These are phyloP conservation scores for Virgularia gustaviana DNA, from an alignment of 92 coral and sea anemone species.

Conservation along the genomic window DNA sequence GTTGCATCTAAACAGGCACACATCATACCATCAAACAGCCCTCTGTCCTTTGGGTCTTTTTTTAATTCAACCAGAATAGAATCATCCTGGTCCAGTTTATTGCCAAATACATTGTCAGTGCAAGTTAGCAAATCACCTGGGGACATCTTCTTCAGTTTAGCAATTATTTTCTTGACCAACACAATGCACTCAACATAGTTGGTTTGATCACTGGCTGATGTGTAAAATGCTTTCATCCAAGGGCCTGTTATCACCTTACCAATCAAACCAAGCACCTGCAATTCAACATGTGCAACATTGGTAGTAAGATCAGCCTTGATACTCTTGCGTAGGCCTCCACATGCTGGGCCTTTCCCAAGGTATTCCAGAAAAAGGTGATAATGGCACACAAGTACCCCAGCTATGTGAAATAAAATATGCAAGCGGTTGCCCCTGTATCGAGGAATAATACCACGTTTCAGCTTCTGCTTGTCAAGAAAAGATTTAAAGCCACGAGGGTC, in stretches of 20 bases:
- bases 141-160: not conserved
- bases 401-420: constrained; percentile 6
- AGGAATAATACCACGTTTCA: constrained; percentile 5
- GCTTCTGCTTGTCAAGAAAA: constrained; percentile 10
- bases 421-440: constrained; percentile 15
- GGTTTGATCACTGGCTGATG: not conserved
- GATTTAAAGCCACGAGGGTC: constrained; percentile 24
- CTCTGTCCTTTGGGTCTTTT: constrained; percentile 5
- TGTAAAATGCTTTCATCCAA: not conserved
- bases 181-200: not conserved
- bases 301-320: not conserved
- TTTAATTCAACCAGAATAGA: constrained; percentile 1
- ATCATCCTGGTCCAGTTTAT: not conserved
- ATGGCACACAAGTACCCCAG: constrained; percentile 3
- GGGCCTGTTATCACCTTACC: constrained; percentile 3
- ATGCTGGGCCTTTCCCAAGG: constrained; percentile 5
- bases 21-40: too few species aligned
- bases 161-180: not conserved
- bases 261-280: constrained; percentile 14
- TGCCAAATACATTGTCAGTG: not conserved
- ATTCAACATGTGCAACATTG: not conserved
- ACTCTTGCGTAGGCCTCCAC: constrained; percentile 1
- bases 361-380: not conserved
- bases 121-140: not conserved
- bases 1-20: too few species aligned